Conservation (phyloP, 1,140 invertebrate genomes). For the Atta cephalotes region DNA sequence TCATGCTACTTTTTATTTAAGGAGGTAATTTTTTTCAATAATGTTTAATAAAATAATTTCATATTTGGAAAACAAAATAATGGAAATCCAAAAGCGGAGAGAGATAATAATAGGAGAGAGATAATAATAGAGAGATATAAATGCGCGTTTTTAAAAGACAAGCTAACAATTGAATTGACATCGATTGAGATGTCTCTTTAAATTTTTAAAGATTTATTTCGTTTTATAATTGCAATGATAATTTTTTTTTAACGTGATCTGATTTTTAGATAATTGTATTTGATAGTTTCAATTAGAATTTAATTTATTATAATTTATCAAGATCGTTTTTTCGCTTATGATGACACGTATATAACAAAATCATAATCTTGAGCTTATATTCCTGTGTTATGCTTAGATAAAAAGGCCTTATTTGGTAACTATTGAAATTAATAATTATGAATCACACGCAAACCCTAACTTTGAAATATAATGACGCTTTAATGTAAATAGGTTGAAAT, state of each 20-base stretch:
- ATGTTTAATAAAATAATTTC: slow-evolving; percentile 15
- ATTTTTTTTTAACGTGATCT: neutral
- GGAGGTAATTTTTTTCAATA: neutral
- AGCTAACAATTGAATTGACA: neutral
- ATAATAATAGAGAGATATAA: neutral
- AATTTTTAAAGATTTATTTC: neutral
- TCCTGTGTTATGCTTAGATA: neutral
- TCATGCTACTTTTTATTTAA: neutral
- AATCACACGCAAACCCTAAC: slow-evolving; percentile 15
- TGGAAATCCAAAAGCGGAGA: neutral
- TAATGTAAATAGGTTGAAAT: slow-evolving; percentile 42
- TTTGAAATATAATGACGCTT: slow-evolving; percentile 24
- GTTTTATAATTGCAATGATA: neutral
- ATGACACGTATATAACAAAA: neutral
- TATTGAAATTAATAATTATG: slow-evolving; percentile 2
- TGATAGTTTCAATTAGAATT: neutral
- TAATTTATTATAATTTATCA: slow-evolving; percentile 19
- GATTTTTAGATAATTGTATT: neutral
- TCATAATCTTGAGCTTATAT: neutral
- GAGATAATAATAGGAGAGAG: too few species aligned
- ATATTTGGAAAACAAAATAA: neutral
- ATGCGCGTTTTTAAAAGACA: neutral
- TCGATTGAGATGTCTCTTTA: neutral
- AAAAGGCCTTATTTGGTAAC: neutral
- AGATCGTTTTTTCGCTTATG: neutral